Evolutionary conservation across 2,113 vertebrate genomes (phyloP), one percentile per base, ranked within the genome.

Genomic region (Rafetus swinhoei): DNA sequence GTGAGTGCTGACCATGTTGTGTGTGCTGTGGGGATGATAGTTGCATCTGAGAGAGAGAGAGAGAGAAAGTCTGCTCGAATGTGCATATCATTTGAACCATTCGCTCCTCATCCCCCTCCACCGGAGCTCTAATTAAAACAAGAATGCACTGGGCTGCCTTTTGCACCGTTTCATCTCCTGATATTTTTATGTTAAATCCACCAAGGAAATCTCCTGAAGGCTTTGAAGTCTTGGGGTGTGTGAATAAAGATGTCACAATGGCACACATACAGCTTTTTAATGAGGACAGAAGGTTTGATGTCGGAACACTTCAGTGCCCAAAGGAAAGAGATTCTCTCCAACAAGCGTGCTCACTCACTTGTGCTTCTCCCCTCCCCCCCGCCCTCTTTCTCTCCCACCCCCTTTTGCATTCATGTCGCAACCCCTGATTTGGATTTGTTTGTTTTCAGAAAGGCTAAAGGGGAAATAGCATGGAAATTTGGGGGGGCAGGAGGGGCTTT

Each of bases 211-310:
- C 96, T 98, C 97, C 97, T 97, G 96, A 95, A 98, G 96, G 95
- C 98, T 98, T 98, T 98, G 98, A 98, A 98, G 98, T 98, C 97
- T 98, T 96, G 39, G 96, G 96, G 96, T 91, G 87, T 96, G 84
- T 81, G 97, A 98, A 98, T 98, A 97, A 97, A 98, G 98, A 98
- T 98, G 98, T 98, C 98, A 98, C 96, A 97, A 96, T 19, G 79
- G 97, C 96, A 97, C 97, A 97, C 87, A 90, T 88, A n/a, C 95
- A 55, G 96, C 96, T 97, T 97, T 97, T 97, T 98, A 98, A 98
- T 98, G 98, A 98, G 98, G 97, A 95, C 56, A 95, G 96, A 94
- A 97, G 97, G 97, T 97, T 98, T 98, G 98, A 98, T 98, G 97
- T 98, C 9, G 10, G 94, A 91, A 92, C 95, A 97, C 96, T 92